Base-by-base conservation (phyloP, 1,140 invertebrate genomes). In the Carcinoscorpius rotundicauda region DNA sequence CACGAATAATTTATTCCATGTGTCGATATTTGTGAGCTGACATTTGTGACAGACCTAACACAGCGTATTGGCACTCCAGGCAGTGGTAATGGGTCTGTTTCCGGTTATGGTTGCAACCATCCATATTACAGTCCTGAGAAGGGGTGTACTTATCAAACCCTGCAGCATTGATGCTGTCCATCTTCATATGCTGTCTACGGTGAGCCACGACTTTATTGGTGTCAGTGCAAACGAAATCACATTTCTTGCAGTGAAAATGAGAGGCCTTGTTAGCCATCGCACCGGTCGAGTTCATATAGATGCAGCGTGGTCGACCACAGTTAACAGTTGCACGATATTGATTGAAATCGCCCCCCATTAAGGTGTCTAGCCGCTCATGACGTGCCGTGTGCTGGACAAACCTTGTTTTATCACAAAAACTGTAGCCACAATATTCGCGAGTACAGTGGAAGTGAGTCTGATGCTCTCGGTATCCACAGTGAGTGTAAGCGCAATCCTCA, bases 41-140 rank as follows among this genome's bases (percentile, higher is more conserved):
- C 86, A 94, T 92, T 76, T 94, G 91, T 4, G 90, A 90, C 6
- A 93, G 80, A 1, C 91, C 91, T 4, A 94, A 80, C 0, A 95
- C 91, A 2, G 90, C 89, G 74, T 92, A 92, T 67, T 91, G 88
- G 74, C 91, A 94, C 75, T 90, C 90, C 4, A 95, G 78, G 78
- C 95, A 98, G 75, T 98, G 95, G 75, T 97, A 98, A 76, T 98
- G 95, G 0, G 94, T 98, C 76, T 97, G 94, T 75, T 95, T 91
- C 70, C 89, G 88, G 67, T 89, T 93, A 75, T 97, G 93, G 66
- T 89, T 87, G 76, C 94, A 98, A 66, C 74, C 74, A 51, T 87
- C 83, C n/a, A 77, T 58, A 62, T 71, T 61, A 72, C 79, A 83
- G 5, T 81, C 80, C 69, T 85, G 84, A 64, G 85, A 89, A 49